These are phyloP conservation scores for Gallirallus australis DNA, from an alignment of 2,797 vertebrate genomes.

Conservation along the genomic window DNA sequence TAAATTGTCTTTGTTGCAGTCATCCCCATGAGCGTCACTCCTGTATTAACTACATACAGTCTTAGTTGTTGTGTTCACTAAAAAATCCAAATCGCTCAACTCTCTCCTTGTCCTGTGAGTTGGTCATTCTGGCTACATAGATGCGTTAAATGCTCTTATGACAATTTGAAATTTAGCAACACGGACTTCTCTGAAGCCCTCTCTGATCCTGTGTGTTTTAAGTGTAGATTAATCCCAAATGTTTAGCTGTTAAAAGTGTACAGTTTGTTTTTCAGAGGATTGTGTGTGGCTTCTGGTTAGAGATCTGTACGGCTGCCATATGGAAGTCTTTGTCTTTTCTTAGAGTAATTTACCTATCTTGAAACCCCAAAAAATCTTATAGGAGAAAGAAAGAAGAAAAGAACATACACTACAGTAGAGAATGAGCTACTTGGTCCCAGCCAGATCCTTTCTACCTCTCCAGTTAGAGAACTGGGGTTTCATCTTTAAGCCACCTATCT, in stretches of 20 bases:
- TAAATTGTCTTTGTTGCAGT: background rate
- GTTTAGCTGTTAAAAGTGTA: background rate
- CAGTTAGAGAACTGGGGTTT: background rate
- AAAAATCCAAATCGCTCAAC: background rate
- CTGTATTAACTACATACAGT: background rate
- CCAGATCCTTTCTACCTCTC: background rate
- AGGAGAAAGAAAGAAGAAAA: fast-evolving
- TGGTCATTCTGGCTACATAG: background rate
- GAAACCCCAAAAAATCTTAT: background rate
- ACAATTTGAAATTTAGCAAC: background rate
- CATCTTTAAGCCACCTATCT: background rate
- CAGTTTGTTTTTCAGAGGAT: background rate
- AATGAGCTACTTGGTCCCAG: background rate
- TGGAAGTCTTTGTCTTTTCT: background rate
- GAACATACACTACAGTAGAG: fast-evolving
- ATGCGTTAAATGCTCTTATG: background rate
- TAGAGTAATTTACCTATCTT: background rate
- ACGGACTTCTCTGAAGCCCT: background rate
- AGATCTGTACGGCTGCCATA: fast-evolving
- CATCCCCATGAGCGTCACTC: background rate
- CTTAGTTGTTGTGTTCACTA: background rate
- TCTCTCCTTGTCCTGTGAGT: background rate
- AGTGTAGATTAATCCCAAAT: background rate
- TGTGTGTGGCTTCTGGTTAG: background rate
- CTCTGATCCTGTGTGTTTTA: background rate